Conservation (phyloP, 2,797 vertebrate species). For the Alosa sapidissima region DNA sequence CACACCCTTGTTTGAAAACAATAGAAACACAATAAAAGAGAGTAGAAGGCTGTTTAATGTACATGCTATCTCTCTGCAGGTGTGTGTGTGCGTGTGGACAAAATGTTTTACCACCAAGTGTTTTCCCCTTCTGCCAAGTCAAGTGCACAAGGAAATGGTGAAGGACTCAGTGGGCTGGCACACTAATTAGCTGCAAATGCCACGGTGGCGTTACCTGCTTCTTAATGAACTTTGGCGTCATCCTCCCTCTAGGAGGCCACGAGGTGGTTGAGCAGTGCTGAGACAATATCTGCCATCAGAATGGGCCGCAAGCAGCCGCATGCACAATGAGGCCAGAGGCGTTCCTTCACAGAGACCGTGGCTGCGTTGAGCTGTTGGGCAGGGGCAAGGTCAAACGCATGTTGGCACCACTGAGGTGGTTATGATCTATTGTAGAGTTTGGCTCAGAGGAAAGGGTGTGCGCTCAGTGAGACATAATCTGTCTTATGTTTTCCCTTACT, state of each 20-base stretch:
- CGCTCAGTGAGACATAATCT: not conserved
- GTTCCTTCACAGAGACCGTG: conserved; percentile 37
- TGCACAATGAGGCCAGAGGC: conserved; percentile 41
- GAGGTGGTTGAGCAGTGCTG: not conserved
- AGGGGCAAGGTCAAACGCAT: conserved; percentile 39
- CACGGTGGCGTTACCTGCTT: conserved; percentile 47
- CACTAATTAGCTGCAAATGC: conserved; percentile 59
- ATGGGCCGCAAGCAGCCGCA: conserved; percentile 32
- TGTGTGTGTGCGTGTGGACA: not conserved
- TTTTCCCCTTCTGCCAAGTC: conserved; percentile 44
- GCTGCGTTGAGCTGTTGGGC: conserved; percentile 39
- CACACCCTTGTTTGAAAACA: not conserved
- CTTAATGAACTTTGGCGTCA: conserved; percentile 43
- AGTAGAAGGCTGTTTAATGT: not conserved
- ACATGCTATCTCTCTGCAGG: not conserved
- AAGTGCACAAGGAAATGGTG: conserved; percentile 45
- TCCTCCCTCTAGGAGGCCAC: conserved; percentile 17
- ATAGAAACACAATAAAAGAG: not conserved
- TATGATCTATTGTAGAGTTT: not conserved
- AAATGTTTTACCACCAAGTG: conserved; percentile 17
- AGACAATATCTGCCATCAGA: conserved; percentile 10
- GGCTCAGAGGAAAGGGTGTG: too few relatives aligned
- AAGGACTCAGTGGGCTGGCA: conserved; percentile 47
- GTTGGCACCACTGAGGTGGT: not conserved
- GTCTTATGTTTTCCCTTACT: not conserved